Conservation (phyloP, 2,113 vertebrate genomes). For the Sander vitreus region DNA sequence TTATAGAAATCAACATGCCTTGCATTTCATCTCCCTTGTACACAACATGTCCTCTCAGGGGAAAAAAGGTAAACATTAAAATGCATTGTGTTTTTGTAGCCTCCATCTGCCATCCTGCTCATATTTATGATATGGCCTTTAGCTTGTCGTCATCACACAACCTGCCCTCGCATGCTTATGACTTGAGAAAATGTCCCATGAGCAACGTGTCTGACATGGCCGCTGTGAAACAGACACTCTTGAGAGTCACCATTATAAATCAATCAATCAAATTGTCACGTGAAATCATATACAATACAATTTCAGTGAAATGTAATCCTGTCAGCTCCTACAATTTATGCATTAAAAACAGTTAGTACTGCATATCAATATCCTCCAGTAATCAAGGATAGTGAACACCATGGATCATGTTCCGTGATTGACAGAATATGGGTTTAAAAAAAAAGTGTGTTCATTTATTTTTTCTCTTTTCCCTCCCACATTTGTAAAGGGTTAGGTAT, state of each 20-base stretch:
- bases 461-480: neutral
- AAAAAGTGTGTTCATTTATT: neutral
- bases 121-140: slow-evolving; percentile 61
- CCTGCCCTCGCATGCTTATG: slow-evolving; percentile 7
- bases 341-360: neutral
- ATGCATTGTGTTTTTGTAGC: slow-evolving; percentile 44
- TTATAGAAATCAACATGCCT: neutral
- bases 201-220: slow-evolving; percentile 5
- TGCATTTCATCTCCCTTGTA: neutral
- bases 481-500: neutral
- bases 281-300: no score
- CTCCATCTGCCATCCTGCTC: slow-evolving; percentile 50
- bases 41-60: neutral
- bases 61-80: slow-evolving; percentile 26
- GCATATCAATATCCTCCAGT: slow-evolving; percentile 37
- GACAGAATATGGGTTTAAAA: neutral
- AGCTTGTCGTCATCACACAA: slow-evolving; percentile 10
- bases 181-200: slow-evolving; percentile 15
- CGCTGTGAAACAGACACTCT: slow-evolving; percentile 30
- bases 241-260: neutral
- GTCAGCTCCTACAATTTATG: no score
- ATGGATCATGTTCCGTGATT: neutral
- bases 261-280: no score
- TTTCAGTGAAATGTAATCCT: no score
- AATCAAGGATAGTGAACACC: neutral